Evolutionary conservation across 2,797 vertebrate species (phyloP).

Genomic region (Cyprinella venusta): DNA sequence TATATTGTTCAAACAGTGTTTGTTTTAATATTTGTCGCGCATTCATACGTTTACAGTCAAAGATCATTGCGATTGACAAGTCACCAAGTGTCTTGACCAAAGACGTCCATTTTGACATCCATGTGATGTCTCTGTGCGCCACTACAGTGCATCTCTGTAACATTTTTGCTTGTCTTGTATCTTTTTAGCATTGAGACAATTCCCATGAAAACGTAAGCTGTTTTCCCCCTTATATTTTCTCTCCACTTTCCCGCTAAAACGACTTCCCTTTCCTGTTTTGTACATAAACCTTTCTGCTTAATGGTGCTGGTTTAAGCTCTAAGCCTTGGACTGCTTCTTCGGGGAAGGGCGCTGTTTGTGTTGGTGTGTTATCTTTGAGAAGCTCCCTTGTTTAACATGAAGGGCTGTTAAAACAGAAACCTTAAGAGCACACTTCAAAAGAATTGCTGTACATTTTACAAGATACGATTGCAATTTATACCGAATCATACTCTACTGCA

Average conservation of each 20-base stretch:
- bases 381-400: slow-evolving; percentile 74
- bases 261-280: slow-evolving; percentile 66
- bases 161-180: slow-evolving; percentile 77
- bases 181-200: slow-evolving; percentile 88
- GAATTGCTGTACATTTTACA: slow-evolving; percentile 64
- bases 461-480: slow-evolving; percentile 62
- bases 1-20: slow-evolving; percentile 56
- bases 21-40: slow-evolving; percentile 43
- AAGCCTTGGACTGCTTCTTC: slow-evolving; percentile 70
- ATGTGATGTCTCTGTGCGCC: slow-evolving; percentile 60
- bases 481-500: slow-evolving; percentile 57
- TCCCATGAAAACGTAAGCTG: slow-evolving; percentile 90
- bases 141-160: slow-evolving; percentile 65
- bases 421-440: slow-evolving; percentile 61
- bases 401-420: slow-evolving; percentile 75
- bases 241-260: slow-evolving; percentile 58
- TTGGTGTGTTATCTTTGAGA: slow-evolving; percentile 68
- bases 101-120: slow-evolving; percentile 50
- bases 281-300: slow-evolving; percentile 76
- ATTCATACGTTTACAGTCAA: slow-evolving; percentile 43
- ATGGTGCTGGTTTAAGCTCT: slow-evolving; percentile 77
- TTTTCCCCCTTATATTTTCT: slow-evolving; percentile 62
- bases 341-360: slow-evolving; percentile 73
- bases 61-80: slow-evolving; percentile 47
- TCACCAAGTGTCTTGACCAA: slow-evolving; percentile 61